Percentiles rank a stretch among this genome's conserved stretches.
Evolutionary conservation across 2,888 invertebrate genomes (phyloP).

Genomic region (Hydrotaea diabolus): DNA sequence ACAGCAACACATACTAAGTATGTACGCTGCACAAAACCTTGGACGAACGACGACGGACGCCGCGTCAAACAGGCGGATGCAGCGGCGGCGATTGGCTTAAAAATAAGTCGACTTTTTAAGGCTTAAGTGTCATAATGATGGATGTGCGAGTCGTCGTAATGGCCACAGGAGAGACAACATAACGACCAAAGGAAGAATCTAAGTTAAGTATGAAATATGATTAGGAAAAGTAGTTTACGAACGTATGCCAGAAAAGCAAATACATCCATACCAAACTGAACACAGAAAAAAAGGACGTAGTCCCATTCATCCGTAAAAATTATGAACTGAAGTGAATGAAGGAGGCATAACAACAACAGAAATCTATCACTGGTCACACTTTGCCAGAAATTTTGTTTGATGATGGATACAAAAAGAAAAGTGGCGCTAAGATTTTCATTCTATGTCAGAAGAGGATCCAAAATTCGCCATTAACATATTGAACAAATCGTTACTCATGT

Average conservation of each 20-base stretch:
- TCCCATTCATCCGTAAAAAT: background rate
- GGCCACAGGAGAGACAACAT: slow-evolving; percentile 19
- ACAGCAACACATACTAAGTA: too few species aligned
- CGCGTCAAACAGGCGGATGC: background rate
- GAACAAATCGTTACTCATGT: too few species aligned
- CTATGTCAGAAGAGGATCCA: too few species aligned
- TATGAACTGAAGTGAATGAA: background rate
- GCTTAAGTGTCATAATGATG: slow-evolving; percentile 38
- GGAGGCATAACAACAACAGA: background rate
- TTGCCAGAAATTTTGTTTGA: background rate
- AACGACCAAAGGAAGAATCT: slow-evolving; percentile 23
- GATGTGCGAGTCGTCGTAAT: slow-evolving; percentile 9
- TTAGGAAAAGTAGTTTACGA: slow-evolving; percentile 7
- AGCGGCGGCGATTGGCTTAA: slow-evolving; percentile 18
- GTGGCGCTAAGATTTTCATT: too few species aligned
- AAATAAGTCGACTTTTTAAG: slow-evolving; percentile 43
- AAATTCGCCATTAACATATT: too few species aligned
- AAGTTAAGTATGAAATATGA: slow-evolving; percentile 16
- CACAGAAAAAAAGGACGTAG: background rate
- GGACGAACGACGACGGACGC: background rate
- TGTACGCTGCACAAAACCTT: background rate
- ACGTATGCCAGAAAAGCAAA: background rate
- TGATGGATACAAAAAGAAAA: too few species aligned
- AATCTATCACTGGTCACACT: background rate
- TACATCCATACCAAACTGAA: too few species aligned